phyloP scores from a whole-genome alignment of 2,888 invertebrate species.

The Blomia tropicalis region DNA sequence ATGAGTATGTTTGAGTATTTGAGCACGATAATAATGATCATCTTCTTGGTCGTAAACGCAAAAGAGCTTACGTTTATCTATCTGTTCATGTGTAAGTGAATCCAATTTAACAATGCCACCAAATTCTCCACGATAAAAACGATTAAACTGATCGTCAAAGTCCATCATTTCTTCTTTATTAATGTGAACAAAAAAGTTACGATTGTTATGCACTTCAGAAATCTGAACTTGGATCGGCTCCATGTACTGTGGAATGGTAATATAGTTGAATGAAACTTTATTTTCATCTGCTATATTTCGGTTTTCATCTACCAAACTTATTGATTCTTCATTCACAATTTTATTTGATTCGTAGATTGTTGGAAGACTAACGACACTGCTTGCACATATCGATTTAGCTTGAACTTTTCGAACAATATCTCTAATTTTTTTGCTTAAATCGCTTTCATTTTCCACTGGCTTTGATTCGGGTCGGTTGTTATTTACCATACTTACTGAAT shows the following conservation, averaged over 20 bases:
- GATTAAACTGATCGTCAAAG: neutral
- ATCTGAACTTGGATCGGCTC: neutral
- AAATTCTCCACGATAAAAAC: neutral
- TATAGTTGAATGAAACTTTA: too few relatives aligned
- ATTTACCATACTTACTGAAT: too few relatives aligned
- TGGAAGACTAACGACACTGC: too few relatives aligned
- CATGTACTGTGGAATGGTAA: neutral
- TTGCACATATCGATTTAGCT: too few relatives aligned
- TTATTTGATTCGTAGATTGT: too few relatives aligned
- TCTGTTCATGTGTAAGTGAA: neutral
- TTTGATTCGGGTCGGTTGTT: too few relatives aligned
- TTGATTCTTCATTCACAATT: too few relatives aligned
- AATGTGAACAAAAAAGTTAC: neutral
- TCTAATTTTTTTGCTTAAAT: too few relatives aligned
- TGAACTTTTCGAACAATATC: too few relatives aligned
- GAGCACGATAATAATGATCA: neutral
- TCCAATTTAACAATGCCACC: neutral
- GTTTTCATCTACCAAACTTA: too few relatives aligned
- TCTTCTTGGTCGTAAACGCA: neutral
- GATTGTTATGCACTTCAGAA: neutral
- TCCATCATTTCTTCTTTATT: neutral
- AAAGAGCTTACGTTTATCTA: neutral
- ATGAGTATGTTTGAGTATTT: neutral
- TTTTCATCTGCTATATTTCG: too few relatives aligned
- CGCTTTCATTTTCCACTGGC: too few relatives aligned